phyloP scores from a whole-genome alignment of 2,797 vertebrate species.

The Melopsittacus undulatus region DNA sequence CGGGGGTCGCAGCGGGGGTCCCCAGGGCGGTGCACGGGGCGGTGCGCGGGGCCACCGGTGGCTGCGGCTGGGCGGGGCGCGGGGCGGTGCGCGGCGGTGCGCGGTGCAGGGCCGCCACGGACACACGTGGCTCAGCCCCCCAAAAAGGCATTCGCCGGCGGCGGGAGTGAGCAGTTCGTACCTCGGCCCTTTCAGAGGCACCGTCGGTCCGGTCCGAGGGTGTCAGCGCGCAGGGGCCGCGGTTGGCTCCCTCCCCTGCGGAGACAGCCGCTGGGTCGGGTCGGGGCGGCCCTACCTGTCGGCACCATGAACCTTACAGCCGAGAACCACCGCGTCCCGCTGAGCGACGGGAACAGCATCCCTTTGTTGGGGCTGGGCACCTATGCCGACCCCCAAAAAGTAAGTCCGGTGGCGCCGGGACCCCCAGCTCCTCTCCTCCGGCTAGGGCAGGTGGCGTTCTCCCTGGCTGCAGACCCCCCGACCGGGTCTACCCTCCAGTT shows the following conservation, averaged over 20 bases:
- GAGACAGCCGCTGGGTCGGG: neutral
- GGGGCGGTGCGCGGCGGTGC: neutral
- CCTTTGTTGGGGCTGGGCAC: slow-evolving; percentile 90
- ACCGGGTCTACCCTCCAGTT: neutral
- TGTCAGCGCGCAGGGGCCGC: neutral
- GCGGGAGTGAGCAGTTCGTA: neutral
- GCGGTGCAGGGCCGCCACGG: slow-evolving; percentile 1
- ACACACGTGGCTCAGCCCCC: slow-evolving; percentile 59
- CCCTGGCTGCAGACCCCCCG: neutral
- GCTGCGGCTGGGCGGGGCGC: neutral
- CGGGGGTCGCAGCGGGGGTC: neutral
- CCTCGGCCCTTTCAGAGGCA: neutral
- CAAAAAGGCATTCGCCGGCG: slow-evolving; percentile 29
- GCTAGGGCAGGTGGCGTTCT: neutral
- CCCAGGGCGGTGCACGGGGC: neutral
- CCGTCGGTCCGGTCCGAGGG: neutral
- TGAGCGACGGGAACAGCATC: slow-evolving; percentile 87
- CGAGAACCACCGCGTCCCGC: slow-evolving; percentile 77
- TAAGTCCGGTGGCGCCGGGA: slow-evolving; percentile 66
- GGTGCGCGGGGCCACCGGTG: neutral
- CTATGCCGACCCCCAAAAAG: slow-evolving; percentile 79
- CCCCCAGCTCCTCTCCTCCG: neutral
- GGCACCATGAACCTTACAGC: slow-evolving; percentile 76
- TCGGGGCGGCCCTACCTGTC: neutral
- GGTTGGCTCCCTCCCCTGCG: neutral